Percentiles rank a stretch among this genome's conserved stretches.
Conservation (phyloP, 1,140 invertebrate genomes). For the Drosophila tristis region DNA sequence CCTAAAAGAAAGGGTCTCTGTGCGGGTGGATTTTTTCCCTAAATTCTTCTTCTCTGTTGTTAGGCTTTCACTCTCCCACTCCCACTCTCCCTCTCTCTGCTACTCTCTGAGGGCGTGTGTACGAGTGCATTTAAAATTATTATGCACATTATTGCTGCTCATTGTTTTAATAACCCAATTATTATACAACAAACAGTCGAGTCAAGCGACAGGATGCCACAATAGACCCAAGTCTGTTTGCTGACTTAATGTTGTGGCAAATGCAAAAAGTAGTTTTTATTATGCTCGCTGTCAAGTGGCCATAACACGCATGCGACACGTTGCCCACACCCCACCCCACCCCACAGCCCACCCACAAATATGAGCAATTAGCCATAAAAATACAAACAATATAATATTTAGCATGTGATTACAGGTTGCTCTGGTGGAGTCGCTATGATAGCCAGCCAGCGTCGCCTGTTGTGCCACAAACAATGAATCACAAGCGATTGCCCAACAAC, state of each 20-base stretch:
- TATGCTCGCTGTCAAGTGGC: constrained; percentile 59
- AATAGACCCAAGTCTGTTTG: constrained; percentile 18
- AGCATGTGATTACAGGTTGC: constrained; percentile 65
- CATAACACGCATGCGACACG: constrained; percentile 72
- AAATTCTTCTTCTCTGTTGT: too few species aligned
- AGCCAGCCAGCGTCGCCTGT: constrained; percentile 24
- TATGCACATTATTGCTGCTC: constrained; percentile 79
- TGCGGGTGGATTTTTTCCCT: constrained; percentile 20
- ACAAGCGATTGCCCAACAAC: constrained; percentile 71
- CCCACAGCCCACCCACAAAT: constrained; percentile 19
- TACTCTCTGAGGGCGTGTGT: background rate
- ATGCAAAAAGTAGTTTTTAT: constrained; percentile 67
- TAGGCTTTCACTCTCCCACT: background rate
- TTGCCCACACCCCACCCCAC: constrained; percentile 16
- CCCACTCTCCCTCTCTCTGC: background rate
- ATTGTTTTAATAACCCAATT: constrained; percentile 79
- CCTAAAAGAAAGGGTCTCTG: constrained; percentile 71
- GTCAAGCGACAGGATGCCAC: constrained; percentile 8
- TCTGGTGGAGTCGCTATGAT: constrained; percentile 41
- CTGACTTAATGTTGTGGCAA: constrained; percentile 12
- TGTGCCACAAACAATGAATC: constrained; percentile 65
- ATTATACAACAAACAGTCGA: constrained; percentile 53
- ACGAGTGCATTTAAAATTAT: constrained; percentile 75
- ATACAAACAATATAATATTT: constrained; percentile 65
- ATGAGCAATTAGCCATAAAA: constrained; percentile 77